Evolutionary conservation across 2,797 vertebrate genomes (phyloP).

Genomic region (Clarias pachynema): DNA sequence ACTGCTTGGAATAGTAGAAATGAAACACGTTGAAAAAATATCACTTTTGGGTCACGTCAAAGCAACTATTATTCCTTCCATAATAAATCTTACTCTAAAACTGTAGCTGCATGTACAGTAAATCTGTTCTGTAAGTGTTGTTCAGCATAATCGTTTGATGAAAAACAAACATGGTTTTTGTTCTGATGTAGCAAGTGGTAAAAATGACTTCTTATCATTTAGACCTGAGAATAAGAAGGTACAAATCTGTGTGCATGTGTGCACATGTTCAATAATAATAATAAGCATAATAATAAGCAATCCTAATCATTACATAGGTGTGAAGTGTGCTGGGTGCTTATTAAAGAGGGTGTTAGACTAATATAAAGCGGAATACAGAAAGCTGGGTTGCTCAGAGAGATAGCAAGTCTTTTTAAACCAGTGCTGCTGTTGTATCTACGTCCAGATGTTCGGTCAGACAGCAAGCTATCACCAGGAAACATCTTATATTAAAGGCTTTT

Average conservation of each 20-base stretch:
- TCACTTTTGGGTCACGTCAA: neutral
- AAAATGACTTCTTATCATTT: neutral
- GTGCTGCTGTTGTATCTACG: neutral
- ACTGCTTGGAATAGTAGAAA: neutral
- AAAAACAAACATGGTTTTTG: neutral
- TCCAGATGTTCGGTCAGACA: neutral
- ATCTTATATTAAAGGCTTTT: slow-evolving; percentile 30
- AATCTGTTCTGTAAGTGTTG: neutral
- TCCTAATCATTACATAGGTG: neutral
- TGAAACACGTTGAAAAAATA: neutral
- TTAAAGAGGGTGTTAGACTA: neutral
- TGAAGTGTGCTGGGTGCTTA: slow-evolving; percentile 33
- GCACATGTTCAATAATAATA: neutral
- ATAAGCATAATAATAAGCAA: neutral
- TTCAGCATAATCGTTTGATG: neutral
- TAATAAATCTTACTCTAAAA: neutral
- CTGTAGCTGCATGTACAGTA: neutral
- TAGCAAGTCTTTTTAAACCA: neutral
- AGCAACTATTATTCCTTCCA: neutral
- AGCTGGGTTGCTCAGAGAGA: neutral
- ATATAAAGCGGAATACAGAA: neutral
- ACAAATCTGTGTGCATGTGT: neutral
- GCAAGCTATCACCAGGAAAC: neutral
- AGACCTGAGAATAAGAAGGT: neutral
- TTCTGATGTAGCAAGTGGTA: neutral